Percentiles rank a stretch among this genome's conserved stretches.
phyloP scores from a whole-genome alignment of 2,797 vertebrate genomes.

The Rhinella marina region DNA sequence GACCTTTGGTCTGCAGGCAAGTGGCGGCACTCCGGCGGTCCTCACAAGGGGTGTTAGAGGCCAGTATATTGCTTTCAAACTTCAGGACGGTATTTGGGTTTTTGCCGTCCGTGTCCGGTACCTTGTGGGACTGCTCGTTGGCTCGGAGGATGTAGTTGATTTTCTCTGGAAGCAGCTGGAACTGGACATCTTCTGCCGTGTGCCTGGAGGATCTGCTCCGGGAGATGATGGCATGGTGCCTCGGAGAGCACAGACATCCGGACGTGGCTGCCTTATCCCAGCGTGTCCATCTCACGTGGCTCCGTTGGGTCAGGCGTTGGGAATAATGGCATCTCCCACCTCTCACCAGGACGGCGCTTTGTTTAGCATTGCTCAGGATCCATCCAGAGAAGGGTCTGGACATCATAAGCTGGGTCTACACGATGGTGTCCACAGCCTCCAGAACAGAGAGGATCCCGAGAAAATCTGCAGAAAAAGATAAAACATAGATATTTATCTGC shows the following conservation, averaged over 20 bases:
- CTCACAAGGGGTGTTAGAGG: constrained; percentile 90
- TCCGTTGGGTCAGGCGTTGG: constrained; percentile 63
- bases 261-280: constrained; percentile 58
- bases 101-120: constrained; percentile 75
- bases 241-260: constrained; percentile 56
- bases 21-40: constrained; percentile 88
- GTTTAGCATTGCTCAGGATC: constrained; percentile 78
- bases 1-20: constrained; percentile 87
- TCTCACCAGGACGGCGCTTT: constrained; percentile 65
- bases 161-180: constrained; percentile 82
- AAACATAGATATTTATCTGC: not conserved
- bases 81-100: constrained; percentile 79
- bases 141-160: constrained; percentile 83
- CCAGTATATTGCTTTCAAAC: constrained; percentile 92
- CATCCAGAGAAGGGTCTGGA: constrained; percentile 79
- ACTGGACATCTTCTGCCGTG: constrained; percentile 80
- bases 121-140: constrained; percentile 81
- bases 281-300: constrained; percentile 64
- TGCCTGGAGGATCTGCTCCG: constrained; percentile 68
- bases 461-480: not conserved
- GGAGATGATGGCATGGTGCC: constrained; percentile 30
- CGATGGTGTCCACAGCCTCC: not conserved
- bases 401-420: constrained; percentile 74
- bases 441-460: not conserved
- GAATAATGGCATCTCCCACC: constrained; percentile 70